These are phyloP conservation scores for Cyanocitta stelleri DNA, from an alignment of 2,113 vertebrate genomes.

Conservation along the genomic window DNA sequence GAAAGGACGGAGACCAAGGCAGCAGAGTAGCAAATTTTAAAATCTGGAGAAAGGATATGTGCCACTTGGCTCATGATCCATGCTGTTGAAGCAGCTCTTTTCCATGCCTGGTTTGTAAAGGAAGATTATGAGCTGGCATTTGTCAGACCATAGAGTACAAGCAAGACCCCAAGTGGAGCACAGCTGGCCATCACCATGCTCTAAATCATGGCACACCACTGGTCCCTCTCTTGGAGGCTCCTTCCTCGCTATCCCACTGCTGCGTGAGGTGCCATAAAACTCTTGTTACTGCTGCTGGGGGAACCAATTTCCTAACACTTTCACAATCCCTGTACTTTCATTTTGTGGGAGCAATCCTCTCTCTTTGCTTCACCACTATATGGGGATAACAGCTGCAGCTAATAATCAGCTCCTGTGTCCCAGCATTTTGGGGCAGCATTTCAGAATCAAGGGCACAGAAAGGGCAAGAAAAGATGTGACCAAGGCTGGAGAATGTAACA, in stretches of 20 bases:
- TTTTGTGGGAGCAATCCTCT: not conserved
- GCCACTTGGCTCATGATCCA: not conserved
- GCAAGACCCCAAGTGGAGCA: not conserved
- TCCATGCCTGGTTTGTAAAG: not conserved
- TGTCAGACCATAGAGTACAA: not conserved
- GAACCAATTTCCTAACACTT: not conserved
- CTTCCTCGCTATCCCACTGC: not conserved
- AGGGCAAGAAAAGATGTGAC: not conserved
- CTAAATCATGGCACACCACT: not conserved
- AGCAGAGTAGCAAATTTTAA: not conserved
- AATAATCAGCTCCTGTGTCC: not conserved
- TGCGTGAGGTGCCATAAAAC: not conserved
- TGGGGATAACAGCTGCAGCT: conserved; percentile 6
- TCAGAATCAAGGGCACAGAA: not conserved
- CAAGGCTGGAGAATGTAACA: not conserved
- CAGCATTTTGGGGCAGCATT: not conserved
- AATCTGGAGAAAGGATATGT: not conserved
- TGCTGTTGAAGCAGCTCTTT: not conserved
- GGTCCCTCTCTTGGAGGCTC: not conserved
- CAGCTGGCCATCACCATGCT: not conserved
- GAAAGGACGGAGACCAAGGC: not conserved
- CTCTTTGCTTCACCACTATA: not conserved
- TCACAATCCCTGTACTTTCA: not conserved
- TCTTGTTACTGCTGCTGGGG: not conserved
- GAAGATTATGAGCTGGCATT: conserved; percentile 26